phyloP scores from a whole-genome alignment of 2,888 invertebrate species.

The Eupithecia inturbata region DNA sequence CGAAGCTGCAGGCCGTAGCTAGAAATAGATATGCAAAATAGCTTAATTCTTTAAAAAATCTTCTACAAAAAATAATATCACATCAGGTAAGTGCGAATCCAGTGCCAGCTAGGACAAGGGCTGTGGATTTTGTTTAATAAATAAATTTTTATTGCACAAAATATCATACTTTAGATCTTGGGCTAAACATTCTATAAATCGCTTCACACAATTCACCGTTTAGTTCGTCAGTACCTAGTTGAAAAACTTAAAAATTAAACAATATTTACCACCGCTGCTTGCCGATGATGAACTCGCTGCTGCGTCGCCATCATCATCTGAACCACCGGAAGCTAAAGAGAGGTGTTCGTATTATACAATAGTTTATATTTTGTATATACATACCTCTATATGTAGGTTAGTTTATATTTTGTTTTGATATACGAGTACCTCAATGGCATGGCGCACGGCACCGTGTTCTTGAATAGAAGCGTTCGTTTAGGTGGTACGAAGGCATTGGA shows the following conservation, averaged over 20 bases:
- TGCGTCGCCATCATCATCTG: not conserved
- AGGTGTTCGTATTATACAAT: not conserved
- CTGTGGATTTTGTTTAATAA: too few relatives aligned
- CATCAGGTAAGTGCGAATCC: too few relatives aligned
- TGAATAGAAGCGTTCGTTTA: not conserved
- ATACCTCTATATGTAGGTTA: too few relatives aligned
- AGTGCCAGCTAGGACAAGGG: too few relatives aligned
- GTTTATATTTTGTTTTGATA: not conserved
- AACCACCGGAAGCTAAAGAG: not conserved
- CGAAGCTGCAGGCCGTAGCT: not conserved
- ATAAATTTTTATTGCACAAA: too few relatives aligned
- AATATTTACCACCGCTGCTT: constrained; percentile 8
- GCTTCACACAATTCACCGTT: too few relatives aligned
- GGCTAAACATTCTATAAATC: too few relatives aligned
- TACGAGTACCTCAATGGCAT: too few relatives aligned
- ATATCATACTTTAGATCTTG: too few relatives aligned
- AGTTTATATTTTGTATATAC: not conserved
- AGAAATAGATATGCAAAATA: too few relatives aligned
- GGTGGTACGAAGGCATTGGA: not conserved
- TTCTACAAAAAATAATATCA: not conserved
- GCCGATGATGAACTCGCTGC: not conserved
- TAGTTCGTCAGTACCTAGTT: not conserved
- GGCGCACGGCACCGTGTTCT: not conserved
- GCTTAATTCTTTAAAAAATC: too few relatives aligned
- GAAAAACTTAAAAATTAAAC: not conserved